These are phyloP conservation scores for Glyphotaelius pellucidus DNA, from an alignment of 2,888 invertebrate genomes.

Conservation along the genomic window DNA sequence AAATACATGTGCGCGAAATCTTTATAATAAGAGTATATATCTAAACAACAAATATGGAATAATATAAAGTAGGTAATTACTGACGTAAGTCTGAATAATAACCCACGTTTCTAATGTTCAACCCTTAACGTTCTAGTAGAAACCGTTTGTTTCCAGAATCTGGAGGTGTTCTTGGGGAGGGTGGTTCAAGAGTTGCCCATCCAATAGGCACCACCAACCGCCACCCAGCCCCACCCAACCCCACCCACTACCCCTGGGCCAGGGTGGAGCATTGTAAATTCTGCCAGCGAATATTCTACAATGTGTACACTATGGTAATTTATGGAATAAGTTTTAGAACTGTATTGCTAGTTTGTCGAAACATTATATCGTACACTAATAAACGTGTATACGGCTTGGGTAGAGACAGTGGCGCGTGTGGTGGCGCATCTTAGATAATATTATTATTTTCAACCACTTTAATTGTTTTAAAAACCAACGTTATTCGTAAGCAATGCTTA, in stretches of 20 bases:
- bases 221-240: neutral
- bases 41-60: no score
- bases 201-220: neutral
- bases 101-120: neutral
- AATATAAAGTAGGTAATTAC: no score
- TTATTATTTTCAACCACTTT: neutral
- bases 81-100: no score
- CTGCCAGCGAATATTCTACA: conserved; percentile 66
- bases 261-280: conserved; percentile 64
- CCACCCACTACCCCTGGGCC: conserved; percentile 21
- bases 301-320: conserved; percentile 66
- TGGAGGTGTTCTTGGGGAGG: conserved; percentile 23
- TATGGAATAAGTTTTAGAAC: conserved; percentile 67
- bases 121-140: neutral
- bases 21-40: no score
- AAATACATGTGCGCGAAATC: no score
- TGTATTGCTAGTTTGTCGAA: conserved; percentile 67
- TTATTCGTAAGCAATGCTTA: no score
- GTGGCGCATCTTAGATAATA: neutral
- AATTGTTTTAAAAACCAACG: no score
- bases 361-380: conserved; percentile 66
- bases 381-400: conserved; percentile 64
- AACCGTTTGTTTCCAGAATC: neutral
- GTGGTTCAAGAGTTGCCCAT: conserved; percentile 13
- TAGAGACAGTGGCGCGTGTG: conserved; percentile 37